Evolutionary conservation across 2,888 invertebrate genomes (phyloP), one percentile per base, ranked within the genome.

Genomic region (Latheticus oryzae): DNA sequence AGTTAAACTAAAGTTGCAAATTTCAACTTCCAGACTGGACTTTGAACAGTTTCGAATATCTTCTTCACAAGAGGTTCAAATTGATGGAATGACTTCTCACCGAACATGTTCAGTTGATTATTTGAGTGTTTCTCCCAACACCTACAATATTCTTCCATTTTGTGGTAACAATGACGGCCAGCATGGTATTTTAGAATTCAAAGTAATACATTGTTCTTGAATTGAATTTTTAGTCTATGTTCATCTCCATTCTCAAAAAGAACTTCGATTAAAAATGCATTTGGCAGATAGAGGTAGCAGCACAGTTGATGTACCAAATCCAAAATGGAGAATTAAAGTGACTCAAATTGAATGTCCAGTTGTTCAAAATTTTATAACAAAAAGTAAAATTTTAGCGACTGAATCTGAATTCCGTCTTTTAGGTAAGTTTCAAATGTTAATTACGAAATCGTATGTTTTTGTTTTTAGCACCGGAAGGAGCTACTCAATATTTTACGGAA

Each of bases 81-180:
- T n/a, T n/a, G n/a, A n/a, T n/a, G n/a, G n/a, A n/a, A n/a, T n/a
- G n/a, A n/a, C n/a, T n/a, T n/a, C n/a, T 5, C 71, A 73, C 76
- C 1, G 37, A 11, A 21, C 11, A 3, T 84, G 84, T 72, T 72
- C 79, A 5, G 80, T 81, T 50, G 84, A 84, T 61, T 79, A 81
- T 61, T 81, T 84, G 77, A 80, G 79, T 67, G 81, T 84, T 1
- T 79, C 81, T 12, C 80, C 82, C n/a, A 80, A 81, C 68, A 79
- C 81, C 0, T 82, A 82, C 63, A 69, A 78, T 59, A 48, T 84
- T n/a, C 84, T 84, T 0, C 16, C 8, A 19, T 70, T 87, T 1
- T 87, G 87, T 54, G 87, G 87, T 1, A 82, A 83, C 63, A 87
- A 87, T 63, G 81, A 79, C 28, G 84, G 83, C 5, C 87, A 87